These are phyloP conservation scores for Drosophila triauraria DNA, from an alignment of 1,140 invertebrate species.

Conservation along the genomic window DNA sequence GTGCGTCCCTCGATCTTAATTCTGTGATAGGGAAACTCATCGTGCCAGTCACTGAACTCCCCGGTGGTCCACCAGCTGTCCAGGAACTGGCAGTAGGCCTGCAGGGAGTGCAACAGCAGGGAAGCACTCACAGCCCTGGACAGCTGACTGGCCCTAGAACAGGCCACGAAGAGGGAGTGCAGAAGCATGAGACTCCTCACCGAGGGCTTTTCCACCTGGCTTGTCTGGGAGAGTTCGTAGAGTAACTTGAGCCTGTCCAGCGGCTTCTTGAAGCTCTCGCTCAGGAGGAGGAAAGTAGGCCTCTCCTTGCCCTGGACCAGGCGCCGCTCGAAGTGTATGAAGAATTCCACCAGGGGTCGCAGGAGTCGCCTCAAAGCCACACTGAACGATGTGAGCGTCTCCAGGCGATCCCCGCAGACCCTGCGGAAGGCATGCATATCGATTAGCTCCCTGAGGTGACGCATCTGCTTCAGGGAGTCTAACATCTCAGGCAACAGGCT, in stretches of 20 bases:
- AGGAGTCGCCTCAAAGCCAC: constrained; percentile 26
- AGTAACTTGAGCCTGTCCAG: not conserved
- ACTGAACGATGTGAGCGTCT: constrained; percentile 9
- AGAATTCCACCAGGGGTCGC: constrained; percentile 39
- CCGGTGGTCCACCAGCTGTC: constrained; percentile 48
- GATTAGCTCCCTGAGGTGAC: constrained; percentile 21
- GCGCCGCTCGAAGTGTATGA: constrained; percentile 22
- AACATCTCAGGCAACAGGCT: constrained; percentile 1
- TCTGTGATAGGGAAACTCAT: constrained; percentile 21
- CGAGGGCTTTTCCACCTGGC: too few species aligned
- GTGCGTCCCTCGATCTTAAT: not conserved
- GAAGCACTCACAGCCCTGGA: not conserved
- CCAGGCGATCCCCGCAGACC: not conserved
- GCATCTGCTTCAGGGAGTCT: constrained; percentile 26
- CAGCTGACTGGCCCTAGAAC: not conserved
- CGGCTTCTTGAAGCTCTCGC: not conserved
- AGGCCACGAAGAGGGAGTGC: not conserved
- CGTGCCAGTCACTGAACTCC: constrained; percentile 24
- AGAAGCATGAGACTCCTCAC: not conserved
- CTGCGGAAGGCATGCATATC: not conserved
- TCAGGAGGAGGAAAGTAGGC: not conserved
- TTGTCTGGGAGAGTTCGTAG: not conserved
- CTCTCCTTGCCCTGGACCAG: not conserved
- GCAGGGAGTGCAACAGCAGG: constrained; percentile 34
- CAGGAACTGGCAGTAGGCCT: constrained; percentile 30